Percentiles rank a stretch among this genome's conserved stretches.
Evolutionary conservation across 2,797 vertebrate genomes (phyloP).

Genomic region (Coranthus polyacanthus): DNA sequence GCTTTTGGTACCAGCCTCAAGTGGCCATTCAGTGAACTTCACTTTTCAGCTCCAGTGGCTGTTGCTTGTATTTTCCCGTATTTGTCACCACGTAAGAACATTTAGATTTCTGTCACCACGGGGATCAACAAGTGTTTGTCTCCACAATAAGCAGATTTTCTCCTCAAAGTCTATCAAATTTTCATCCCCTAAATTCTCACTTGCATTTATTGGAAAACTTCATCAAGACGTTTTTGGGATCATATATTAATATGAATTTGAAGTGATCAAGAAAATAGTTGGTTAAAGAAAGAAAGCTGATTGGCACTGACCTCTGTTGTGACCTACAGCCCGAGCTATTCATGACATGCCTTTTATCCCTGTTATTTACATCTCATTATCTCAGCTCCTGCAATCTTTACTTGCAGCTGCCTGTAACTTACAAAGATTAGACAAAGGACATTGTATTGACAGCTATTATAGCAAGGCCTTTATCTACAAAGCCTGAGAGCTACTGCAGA

Average conservation of each 20-base stretch:
- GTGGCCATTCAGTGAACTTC: too few species aligned
- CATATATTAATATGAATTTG: not conserved
- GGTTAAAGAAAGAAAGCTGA: not conserved
- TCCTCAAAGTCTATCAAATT: too few species aligned
- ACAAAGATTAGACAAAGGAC: slow-evolving; percentile 42
- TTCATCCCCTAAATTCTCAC: too few species aligned
- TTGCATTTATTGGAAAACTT: too few species aligned
- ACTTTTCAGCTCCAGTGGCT: too few species aligned
- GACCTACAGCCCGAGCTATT: slow-evolving; percentile 9
- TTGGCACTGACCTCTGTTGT: slow-evolving; percentile 3
- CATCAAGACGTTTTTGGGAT: too few species aligned
- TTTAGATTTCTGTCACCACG: too few species aligned
- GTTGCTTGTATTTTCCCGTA: too few species aligned
- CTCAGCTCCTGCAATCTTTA: slow-evolving; percentile 39
- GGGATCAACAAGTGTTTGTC: too few species aligned
- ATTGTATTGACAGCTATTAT: slow-evolving; percentile 18
- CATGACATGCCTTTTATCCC: not conserved
- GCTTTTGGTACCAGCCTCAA: too few species aligned
- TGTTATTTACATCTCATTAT: slow-evolving; percentile 49
- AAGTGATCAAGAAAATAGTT: not conserved
- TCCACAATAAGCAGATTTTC: too few species aligned
- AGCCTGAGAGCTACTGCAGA: not conserved
- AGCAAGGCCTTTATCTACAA: slow-evolving; percentile 54
- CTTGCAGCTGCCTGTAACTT: slow-evolving; percentile 36
- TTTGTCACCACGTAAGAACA: too few species aligned